Percentiles rank a stretch among this genome's conserved stretches.
Evolutionary conservation across 2,888 invertebrate genomes (phyloP).

Genomic region (Mechanitis mazaeus): DNA sequence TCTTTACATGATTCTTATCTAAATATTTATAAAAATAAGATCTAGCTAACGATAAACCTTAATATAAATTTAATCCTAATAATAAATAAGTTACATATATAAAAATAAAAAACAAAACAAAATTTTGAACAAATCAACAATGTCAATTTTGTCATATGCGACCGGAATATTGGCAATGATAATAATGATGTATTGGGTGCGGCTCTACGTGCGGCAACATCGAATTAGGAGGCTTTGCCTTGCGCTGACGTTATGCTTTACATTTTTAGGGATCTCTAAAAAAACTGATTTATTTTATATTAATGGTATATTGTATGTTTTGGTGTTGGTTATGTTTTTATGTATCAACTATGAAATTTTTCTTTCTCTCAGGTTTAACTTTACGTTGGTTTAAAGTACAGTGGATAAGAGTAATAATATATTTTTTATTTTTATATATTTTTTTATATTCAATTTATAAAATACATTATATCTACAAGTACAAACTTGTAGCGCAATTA

Average conservation of each 20-base stretch:
- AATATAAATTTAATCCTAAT: slow-evolving; percentile 21
- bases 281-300: not conserved
- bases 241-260: slow-evolving; percentile 42
- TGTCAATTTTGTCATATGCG: slow-evolving; percentile 40
- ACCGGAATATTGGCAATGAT: slow-evolving; percentile 46
- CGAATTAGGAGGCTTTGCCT: slow-evolving; percentile 56
- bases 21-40: not conserved
- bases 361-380: too few relatives aligned
- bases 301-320: not conserved
- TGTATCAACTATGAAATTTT: too few relatives aligned
- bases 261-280: slow-evolving; percentile 19
- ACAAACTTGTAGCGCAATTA: not conserved
- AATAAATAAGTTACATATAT: slow-evolving; percentile 23
- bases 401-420: too few relatives aligned
- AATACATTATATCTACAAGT: not conserved
- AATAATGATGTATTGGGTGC: slow-evolving; percentile 56
- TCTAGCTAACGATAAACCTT: not conserved
- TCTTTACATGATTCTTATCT: not conserved
- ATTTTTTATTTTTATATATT: too few relatives aligned
- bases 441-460: too few relatives aligned
- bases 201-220: slow-evolving; percentile 52
- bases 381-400: too few relatives aligned
- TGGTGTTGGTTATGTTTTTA: not conserved
- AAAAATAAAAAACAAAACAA: slow-evolving; percentile 40
- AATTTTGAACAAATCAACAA: slow-evolving; percentile 36